Base-by-base conservation (phyloP, 35 echinoderm and acorn worm species). In the Apostichopus parvimensis region DNA sequence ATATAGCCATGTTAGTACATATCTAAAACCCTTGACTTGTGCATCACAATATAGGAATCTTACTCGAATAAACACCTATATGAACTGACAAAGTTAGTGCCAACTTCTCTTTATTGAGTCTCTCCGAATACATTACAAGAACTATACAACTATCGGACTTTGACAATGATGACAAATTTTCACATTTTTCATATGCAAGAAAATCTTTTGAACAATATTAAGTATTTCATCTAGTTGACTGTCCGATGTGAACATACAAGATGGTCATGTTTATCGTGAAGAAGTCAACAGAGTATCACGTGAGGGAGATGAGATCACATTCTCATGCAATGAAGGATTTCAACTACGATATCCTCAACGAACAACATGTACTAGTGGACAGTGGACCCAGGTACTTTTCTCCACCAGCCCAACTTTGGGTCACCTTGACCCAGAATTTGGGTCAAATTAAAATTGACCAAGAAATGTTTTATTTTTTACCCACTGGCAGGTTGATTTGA, bases 291-390 rank as follows among this genome's bases (percentile, higher is more conserved):
- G 17, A 20, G 11, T 80, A 54, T 45, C 78, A 80, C 5, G 24
- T 80, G 23, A 80, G 18, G 25, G 78, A 45, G 22, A 25, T 55
- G 7, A 52, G 5, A 52, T 80, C 78, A 45, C 78, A 52, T 80
- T 80, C 25, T 80, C 78, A 25, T 80, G 78, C 78, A 45, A 45
- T 80, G 78, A 80, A 53, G 78, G 78, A 45, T 80, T 80, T 80
- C 26, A 80, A 52, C 78, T 80, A 45, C 6, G 25, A 52, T 6
- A 13, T 17, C 78, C 78, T 4, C 78, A 80, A 52, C 78, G 18
- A 25, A 80, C 26, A 28, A 1, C 26, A 28, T 28, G 26, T 28
- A 28, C 26, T 28, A 28, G 26, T 28, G 26, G 26, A 28, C 26
- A 28, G 26, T 28, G 26, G 26, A 28, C 26, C 26, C 26, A 28